Percentiles rank a stretch among this genome's conserved stretches.
These are phyloP conservation scores for Pangasianodon gigas DNA, from an alignment of 2,113 vertebrate species.

Conservation along the genomic window DNA sequence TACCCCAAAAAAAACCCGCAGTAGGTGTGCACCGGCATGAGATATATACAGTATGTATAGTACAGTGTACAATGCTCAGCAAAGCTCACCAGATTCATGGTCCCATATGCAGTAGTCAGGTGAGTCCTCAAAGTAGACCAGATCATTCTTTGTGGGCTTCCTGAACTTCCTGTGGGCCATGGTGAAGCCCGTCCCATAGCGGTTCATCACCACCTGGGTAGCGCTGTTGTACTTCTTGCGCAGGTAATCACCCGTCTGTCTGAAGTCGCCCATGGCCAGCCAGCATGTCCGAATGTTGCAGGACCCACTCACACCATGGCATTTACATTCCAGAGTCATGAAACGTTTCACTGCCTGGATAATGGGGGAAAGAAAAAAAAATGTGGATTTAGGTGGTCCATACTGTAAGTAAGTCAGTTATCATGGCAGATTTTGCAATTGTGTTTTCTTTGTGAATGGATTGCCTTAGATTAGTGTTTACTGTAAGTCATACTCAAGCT, in stretches of 20 bases:
- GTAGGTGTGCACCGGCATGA: not conserved
- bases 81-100: conserved; percentile 83
- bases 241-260: conserved; percentile 89
- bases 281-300: conserved; percentile 93
- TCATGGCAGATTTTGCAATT: not conserved
- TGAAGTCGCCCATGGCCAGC: conserved; percentile 92
- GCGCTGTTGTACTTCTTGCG: conserved; percentile 88
- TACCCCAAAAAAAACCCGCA: not conserved
- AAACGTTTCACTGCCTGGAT: conserved; percentile 90
- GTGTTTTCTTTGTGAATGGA: conserved; percentile 25
- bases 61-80: not conserved
- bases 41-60: not conserved
- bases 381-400: conserved; percentile 7
- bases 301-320: conserved; percentile 94
- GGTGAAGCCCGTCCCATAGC: conserved; percentile 91
- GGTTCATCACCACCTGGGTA: conserved; percentile 93
- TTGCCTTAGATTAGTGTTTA: not conserved
- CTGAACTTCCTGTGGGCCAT: conserved; percentile 85
- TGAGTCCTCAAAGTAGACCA: conserved; percentile 94
- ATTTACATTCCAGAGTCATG: conserved; percentile 93
- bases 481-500: not conserved
- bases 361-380: not conserved
- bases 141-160: conserved; percentile 88
- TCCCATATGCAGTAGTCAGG: conserved; percentile 95
- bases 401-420: not conserved